Conservation (phyloP, 2,113 vertebrate species). For the Lasiurus borealis region DNA sequence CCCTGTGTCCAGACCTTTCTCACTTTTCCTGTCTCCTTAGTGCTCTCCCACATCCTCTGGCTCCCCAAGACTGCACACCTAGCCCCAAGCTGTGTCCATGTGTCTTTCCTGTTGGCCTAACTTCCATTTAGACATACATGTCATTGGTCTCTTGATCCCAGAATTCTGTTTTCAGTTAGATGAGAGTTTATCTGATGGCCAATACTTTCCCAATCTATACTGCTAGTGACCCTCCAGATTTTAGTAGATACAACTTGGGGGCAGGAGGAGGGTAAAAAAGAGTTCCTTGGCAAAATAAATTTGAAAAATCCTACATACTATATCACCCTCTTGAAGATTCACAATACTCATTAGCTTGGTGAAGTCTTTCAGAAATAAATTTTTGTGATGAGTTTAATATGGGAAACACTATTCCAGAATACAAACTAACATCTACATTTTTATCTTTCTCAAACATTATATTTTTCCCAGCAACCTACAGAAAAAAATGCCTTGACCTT, state of each 20-base stretch:
- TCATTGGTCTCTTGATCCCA: neutral
- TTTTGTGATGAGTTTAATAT: neutral
- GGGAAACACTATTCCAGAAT: neutral
- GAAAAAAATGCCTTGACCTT: neutral
- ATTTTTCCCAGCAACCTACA: neutral
- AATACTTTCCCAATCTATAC: neutral
- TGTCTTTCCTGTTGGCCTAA: neutral
- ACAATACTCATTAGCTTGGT: neutral
- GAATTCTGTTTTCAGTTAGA: neutral
- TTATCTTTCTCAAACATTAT: neutral
- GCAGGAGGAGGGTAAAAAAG: neutral
- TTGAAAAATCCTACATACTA: neutral
- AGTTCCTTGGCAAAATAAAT: neutral
- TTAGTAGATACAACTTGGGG: neutral
- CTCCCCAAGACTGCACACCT: rapidly evolving
- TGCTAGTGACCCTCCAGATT: neutral
- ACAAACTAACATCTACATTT: neutral
- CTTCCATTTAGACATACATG: neutral
- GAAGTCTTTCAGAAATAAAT: neutral
- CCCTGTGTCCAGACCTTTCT: neutral
- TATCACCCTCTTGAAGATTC: neutral
- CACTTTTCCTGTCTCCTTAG: neutral
- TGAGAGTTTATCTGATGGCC: neutral
- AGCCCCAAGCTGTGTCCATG: neutral
- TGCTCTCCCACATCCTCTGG: neutral